Evolutionary conservation across 2,113 vertebrate species (phyloP).

Genomic region (Lota lota): DNA sequence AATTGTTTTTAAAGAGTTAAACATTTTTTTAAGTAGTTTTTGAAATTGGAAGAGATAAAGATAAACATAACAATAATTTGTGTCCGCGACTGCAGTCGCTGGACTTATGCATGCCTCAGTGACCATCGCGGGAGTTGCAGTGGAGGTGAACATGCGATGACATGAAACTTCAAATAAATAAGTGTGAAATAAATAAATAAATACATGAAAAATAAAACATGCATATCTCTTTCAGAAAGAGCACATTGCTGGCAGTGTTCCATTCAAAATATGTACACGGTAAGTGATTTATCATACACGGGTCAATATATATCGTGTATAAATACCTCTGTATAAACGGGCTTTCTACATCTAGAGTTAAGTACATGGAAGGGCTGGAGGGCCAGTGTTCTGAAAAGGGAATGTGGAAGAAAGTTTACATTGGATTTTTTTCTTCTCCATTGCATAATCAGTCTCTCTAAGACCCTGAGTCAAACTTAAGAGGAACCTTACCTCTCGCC

Average conservation of each 20-base stretch:
- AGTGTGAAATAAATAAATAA: slow-evolving; percentile 77
- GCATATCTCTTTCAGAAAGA: slow-evolving; percentile 79
- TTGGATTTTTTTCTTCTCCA: slow-evolving; percentile 48
- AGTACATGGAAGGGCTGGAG: slow-evolving; percentile 56
- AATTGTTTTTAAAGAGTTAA: slow-evolving; percentile 17
- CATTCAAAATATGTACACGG: slow-evolving; percentile 75
- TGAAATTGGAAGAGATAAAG: too few relatives aligned
- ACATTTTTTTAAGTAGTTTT: not conserved
- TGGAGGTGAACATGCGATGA: not conserved
- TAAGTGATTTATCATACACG: slow-evolving; percentile 52
- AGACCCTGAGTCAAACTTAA: too few relatives aligned
- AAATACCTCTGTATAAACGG: slow-evolving; percentile 66
- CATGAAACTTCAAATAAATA: not conserved
- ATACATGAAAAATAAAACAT: slow-evolving; percentile 72
- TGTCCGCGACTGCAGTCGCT: slow-evolving; percentile 62
- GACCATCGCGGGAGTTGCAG: too few relatives aligned
- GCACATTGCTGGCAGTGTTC: slow-evolving; percentile 88
- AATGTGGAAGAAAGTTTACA: slow-evolving; percentile 90
- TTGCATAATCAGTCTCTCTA: too few relatives aligned
- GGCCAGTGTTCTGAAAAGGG: slow-evolving; percentile 58
- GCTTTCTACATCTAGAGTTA: slow-evolving; percentile 51
- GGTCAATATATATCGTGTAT: slow-evolving; percentile 57
- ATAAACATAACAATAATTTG: slow-evolving; percentile 21
- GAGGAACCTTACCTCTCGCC: too few relatives aligned
- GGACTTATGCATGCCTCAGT: slow-evolving; percentile 61